Percentiles rank a stretch among this genome's conserved stretches.
These are phyloP conservation scores for Marronus borbonicus DNA, from an alignment of 2,888 invertebrate genomes.

Conservation along the genomic window DNA sequence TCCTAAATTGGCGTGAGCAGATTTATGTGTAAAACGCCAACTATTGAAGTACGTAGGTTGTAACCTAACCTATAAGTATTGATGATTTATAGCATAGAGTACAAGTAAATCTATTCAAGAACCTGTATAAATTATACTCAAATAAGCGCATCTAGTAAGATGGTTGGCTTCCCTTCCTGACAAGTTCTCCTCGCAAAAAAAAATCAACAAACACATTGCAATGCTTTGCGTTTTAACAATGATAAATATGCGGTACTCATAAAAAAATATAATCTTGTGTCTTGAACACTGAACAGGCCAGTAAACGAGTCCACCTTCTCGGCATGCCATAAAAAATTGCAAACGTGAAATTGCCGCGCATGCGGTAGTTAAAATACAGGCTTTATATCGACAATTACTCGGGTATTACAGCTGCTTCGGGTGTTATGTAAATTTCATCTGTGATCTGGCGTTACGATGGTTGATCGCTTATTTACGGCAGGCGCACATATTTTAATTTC, in stretches of 20 bases:
- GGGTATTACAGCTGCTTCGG: not conserved
- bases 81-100: too few species aligned
- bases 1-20: too few species aligned
- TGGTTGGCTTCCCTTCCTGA: too few species aligned
- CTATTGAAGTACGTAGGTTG: too few species aligned
- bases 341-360: not conserved
- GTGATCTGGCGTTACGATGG: not conserved
- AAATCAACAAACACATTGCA: not conserved
- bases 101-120: too few species aligned
- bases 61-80: too few species aligned
- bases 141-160: too few species aligned
- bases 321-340: not conserved
- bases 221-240: not conserved
- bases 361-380: not conserved
- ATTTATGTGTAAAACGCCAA: too few species aligned
- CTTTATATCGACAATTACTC: constrained; percentile 2
- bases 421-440: constrained; percentile 1
- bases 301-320: not conserved
- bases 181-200: too few species aligned
- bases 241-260: not conserved
- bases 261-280: not conserved
- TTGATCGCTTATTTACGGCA: constrained; percentile 4
- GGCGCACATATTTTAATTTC: constrained; percentile 4
- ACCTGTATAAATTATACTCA: too few species aligned
- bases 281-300: not conserved